Evolutionary conservation across 2,113 vertebrate species (phyloP).

Genomic region (Pyrgilauda ruficollis): DNA sequence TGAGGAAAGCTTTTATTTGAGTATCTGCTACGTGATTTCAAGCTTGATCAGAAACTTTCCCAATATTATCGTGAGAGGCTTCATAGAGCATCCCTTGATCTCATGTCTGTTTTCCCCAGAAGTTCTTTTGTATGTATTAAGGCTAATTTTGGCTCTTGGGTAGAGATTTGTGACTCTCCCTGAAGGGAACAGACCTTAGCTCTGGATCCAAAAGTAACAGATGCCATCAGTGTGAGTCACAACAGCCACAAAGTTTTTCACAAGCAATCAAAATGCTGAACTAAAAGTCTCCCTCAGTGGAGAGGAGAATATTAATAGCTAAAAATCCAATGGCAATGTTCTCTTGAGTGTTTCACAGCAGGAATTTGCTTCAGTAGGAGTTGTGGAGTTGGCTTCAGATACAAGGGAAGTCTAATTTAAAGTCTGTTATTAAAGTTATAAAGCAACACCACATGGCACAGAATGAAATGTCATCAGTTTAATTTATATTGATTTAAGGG

Average conservation of each 20-base stretch:
- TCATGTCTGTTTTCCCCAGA: background rate
- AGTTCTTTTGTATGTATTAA: background rate
- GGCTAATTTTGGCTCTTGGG: slow-evolving; percentile 16
- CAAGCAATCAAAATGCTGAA: background rate
- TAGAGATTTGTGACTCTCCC: background rate
- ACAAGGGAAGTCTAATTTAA: background rate
- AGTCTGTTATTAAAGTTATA: background rate
- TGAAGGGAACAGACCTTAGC: slow-evolving; percentile 6
- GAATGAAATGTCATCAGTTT: background rate
- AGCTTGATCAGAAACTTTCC: background rate
- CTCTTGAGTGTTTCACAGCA: background rate
- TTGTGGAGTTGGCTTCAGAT: background rate
- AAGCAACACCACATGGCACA: background rate
- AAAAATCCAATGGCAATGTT: background rate
- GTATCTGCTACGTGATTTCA: background rate
- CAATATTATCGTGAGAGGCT: background rate
- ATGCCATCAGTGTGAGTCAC: slow-evolving; percentile 41
- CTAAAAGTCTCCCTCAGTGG: background rate
- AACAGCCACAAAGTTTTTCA: slow-evolving; percentile 32
- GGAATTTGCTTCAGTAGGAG: background rate
- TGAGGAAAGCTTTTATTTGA: background rate
- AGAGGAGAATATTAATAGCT: background rate
- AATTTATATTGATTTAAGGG: background rate
- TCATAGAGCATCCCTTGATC: background rate
- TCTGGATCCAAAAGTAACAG: slow-evolving; percentile 38